Percentiles rank a stretch among this genome's conserved stretches.
Conservation (phyloP, 2,888 invertebrate species). For the Argynnis bischoffii region DNA sequence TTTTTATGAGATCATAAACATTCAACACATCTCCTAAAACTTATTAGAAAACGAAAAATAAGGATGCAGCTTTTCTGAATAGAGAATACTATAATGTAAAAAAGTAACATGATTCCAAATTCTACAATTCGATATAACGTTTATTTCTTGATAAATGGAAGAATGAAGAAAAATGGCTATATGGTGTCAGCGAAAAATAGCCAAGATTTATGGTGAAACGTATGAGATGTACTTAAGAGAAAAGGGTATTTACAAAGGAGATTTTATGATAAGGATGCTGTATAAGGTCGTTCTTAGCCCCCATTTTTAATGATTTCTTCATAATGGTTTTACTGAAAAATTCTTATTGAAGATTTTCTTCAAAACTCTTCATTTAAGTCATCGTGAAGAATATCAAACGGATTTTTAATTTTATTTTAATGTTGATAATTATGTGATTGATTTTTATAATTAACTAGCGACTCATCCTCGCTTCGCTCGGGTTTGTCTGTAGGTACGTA, state of each 20-base stretch:
- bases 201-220: conserved; percentile 17
- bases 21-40: no score
- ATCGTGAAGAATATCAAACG: neutral
- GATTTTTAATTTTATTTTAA: neutral
- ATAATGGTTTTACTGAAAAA: neutral
- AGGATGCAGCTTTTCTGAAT: no score
- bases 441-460: no score
- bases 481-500: no score
- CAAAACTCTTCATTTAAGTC: neutral
- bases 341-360: neutral
- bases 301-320: neutral
- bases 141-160: conserved; percentile 1
- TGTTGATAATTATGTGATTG: neutral
- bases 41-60: no score
- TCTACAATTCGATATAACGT: neutral
- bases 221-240: conserved; percentile 14
- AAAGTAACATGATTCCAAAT: neutral
- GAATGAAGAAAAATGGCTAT: conserved; percentile 13
- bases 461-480: no score
- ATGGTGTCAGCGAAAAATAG: conserved; percentile 12
- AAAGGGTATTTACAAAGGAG: conserved; percentile 3
- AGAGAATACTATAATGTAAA: neutral
- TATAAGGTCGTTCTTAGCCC: conserved; percentile 2
- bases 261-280: neutral
- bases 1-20: no score